Evolutionary conservation across 2,113 vertebrate genomes (phyloP).

Genomic region (Platichthys stellatus): DNA sequence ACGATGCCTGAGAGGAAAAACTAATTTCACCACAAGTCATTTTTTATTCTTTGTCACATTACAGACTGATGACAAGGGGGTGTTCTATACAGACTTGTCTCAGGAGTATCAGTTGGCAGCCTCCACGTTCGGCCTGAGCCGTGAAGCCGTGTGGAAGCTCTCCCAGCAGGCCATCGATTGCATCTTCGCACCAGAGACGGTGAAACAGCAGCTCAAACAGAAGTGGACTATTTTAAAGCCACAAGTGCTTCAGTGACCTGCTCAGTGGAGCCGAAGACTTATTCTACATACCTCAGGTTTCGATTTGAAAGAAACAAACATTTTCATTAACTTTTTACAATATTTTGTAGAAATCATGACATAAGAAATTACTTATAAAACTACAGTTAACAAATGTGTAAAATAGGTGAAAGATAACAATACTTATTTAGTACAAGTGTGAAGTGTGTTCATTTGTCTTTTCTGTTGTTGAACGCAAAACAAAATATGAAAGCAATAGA

Average conservation of each 20-base stretch:
- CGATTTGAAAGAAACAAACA: background rate
- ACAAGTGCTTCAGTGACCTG: slow-evolving; percentile 59
- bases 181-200: slow-evolving; percentile 85
- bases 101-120: slow-evolving; percentile 93
- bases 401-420: slow-evolving; percentile 37
- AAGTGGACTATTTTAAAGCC: slow-evolving; percentile 86
- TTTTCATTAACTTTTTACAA: slow-evolving; percentile 15
- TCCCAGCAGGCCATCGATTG: slow-evolving; percentile 89
- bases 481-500: slow-evolving; percentile 14
- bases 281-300: slow-evolving; percentile 50
- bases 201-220: slow-evolving; percentile 86
- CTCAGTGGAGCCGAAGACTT: background rate
- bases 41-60: slow-evolving; percentile 25
- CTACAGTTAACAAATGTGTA: slow-evolving; percentile 4
- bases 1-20: background rate
- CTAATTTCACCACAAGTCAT: background rate
- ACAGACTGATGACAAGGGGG: slow-evolving; percentile 97
- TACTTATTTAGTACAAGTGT: slow-evolving; percentile 26
- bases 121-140: slow-evolving; percentile 88
- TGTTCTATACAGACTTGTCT: slow-evolving; percentile 93
- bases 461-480: slow-evolving; percentile 14
- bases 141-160: slow-evolving; percentile 88
- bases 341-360: slow-evolving; percentile 20
- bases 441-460: slow-evolving; percentile 19
- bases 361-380: background rate